These are phyloP conservation scores for Heterodera schachtii DNA, from an alignment of 1,140 invertebrate species.

Conservation along the genomic window DNA sequence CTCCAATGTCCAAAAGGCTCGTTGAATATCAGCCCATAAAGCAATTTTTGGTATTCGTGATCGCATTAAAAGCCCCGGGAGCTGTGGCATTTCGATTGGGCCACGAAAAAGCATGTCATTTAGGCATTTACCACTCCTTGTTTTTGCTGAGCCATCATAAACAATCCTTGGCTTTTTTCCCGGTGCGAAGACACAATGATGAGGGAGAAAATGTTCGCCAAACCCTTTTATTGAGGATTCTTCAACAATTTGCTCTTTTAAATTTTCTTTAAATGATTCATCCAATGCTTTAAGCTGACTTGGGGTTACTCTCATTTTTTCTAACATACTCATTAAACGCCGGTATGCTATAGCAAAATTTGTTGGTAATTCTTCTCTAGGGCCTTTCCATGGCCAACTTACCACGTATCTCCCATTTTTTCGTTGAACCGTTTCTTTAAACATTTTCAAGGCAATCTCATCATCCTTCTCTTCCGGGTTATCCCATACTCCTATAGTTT, in stretches of 20 bases:
- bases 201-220: background rate
- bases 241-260: background rate
- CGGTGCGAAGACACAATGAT: background rate
- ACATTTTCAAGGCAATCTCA: background rate
- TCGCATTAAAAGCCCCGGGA: background rate
- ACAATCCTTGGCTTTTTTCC: constrained; percentile 5
- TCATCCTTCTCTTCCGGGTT: constrained; percentile 1
- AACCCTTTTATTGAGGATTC: background rate
- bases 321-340: background rate
- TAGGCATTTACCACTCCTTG: background rate
- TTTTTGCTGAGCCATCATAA: background rate
- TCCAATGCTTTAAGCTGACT: background rate
- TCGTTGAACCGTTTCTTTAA: background rate
- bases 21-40: background rate
- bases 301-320: background rate
- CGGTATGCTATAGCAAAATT: constrained; percentile 8
- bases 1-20: constrained; percentile 1
- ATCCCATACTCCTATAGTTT: constrained; percentile 14
- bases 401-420: background rate
- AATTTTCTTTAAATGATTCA: background rate
- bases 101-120: constrained; percentile 2
- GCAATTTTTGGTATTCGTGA: background rate
- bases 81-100: background rate
- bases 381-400: constrained; percentile 1
- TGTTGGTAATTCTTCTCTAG: background rate